A percentile compares a stretch with the other conserved stretches of the same genome.
phyloP scores from a whole-genome alignment of 2,888 invertebrate species.

The Orthosia gracilis region DNA sequence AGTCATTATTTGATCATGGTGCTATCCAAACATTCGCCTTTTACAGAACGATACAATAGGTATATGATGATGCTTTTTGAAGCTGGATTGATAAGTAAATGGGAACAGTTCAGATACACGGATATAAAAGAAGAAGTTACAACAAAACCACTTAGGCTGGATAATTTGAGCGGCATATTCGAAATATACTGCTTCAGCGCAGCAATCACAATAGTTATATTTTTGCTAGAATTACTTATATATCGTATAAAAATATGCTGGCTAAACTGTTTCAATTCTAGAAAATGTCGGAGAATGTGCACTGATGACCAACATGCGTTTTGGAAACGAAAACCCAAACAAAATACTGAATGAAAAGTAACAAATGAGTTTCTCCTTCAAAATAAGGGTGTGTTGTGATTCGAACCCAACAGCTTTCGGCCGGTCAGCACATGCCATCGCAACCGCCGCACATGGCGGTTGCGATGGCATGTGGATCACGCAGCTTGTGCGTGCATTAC shows the following conservation, averaged over 20 bases:
- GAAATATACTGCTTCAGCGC: conserved; percentile 73
- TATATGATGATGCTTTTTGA: conserved; percentile 80
- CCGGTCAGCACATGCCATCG: no score
- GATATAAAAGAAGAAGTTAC: conserved; percentile 82
- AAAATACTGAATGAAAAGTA: conserved; percentile 7
- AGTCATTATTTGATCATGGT: conserved; percentile 83
- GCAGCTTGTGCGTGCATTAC: no score
- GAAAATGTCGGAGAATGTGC: conserved; percentile 20
- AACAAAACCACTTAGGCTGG: conserved; percentile 77
- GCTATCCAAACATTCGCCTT: conserved; percentile 79
- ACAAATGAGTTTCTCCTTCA: neutral
- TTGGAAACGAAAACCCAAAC: conserved; percentile 19
- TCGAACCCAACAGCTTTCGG: no score
- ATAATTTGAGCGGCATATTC: conserved; percentile 81
- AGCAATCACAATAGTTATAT: conserved; percentile 71
- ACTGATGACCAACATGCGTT: neutral
- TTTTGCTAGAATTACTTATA: conserved; percentile 77
- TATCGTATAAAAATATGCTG: conserved; percentile 53
- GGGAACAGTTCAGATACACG: conserved; percentile 84
- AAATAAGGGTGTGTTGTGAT: no score
- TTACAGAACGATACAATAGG: conserved; percentile 78
- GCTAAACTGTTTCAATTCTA: conserved; percentile 12
- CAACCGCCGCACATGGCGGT: no score
- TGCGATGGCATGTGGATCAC: no score
- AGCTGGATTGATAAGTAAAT: conserved; percentile 85